Conservation (phyloP, 1,140 invertebrate species). For the Drosophila carrolli region DNA sequence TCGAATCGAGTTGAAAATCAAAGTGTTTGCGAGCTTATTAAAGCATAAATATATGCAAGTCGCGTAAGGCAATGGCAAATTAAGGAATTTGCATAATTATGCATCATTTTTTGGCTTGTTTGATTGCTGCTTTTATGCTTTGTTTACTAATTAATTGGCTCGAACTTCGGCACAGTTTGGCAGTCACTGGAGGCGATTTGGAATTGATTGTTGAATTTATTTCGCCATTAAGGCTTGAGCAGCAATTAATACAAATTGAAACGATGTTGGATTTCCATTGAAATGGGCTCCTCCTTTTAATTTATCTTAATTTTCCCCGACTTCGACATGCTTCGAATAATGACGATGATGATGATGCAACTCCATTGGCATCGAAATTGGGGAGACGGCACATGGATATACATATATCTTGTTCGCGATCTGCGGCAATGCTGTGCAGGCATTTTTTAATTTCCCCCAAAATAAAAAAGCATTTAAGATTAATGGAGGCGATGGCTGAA, state of each 20-base stretch:
- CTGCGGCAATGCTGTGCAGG: slow-evolving; percentile 27
- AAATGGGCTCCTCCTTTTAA: slow-evolving; percentile 20
- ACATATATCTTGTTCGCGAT: slow-evolving; percentile 11
- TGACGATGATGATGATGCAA: slow-evolving; percentile 27
- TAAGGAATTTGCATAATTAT: slow-evolving; percentile 78
- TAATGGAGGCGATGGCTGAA: slow-evolving; percentile 25
- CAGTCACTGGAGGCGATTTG: slow-evolving; percentile 22
- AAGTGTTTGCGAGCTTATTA: slow-evolving; percentile 39
- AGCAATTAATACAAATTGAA: slow-evolving; percentile 47
- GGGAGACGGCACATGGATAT: slow-evolving; percentile 26
- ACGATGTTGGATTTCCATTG: slow-evolving; percentile 34
- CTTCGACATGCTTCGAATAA: slow-evolving; percentile 38
- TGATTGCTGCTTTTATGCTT: slow-evolving; percentile 69
- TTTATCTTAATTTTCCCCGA: slow-evolving; percentile 13
- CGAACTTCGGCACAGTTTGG: slow-evolving; percentile 30
- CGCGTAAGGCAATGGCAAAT: slow-evolving; percentile 59
- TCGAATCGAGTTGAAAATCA: slow-evolving; percentile 19
- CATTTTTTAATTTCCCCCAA: slow-evolving; percentile 72
- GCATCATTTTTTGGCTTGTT: slow-evolving; percentile 66
- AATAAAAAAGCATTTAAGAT: slow-evolving; percentile 54
- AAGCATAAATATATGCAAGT: slow-evolving; percentile 64
- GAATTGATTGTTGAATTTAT: slow-evolving; percentile 42
- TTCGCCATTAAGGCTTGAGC: slow-evolving; percentile 26
- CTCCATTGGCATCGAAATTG: slow-evolving; percentile 30
- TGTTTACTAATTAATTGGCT: slow-evolving; percentile 79